These are phyloP conservation scores for Monochamus alternatus DNA, from an alignment of 2,888 invertebrate species.

Conservation along the genomic window DNA sequence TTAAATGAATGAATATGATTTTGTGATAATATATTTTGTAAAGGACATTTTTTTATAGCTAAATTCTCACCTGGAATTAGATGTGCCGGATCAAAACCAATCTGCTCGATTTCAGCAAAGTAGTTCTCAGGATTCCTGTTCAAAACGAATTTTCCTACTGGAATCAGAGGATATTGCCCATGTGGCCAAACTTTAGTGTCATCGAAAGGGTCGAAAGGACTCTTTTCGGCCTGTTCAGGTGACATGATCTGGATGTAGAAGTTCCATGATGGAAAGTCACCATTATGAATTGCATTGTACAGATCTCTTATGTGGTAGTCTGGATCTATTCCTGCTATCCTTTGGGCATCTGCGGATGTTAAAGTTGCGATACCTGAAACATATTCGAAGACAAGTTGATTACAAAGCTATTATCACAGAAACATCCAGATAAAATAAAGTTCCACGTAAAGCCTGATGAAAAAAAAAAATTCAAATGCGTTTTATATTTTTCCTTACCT, in stretches of 20 bases:
- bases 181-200: constrained; percentile 95
- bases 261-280: constrained; percentile 85
- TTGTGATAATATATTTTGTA: no score
- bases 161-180: constrained; percentile 88
- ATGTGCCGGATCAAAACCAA: constrained; percentile 92
- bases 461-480: no score
- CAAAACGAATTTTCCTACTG: constrained; percentile 89
- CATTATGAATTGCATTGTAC: constrained; percentile 88
- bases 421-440: no score
- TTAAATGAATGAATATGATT: no score
- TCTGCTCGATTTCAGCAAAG: constrained; percentile 94
- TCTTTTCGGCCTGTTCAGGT: constrained; percentile 85
- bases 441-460: no score
- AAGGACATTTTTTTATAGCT: no score
- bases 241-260: constrained; percentile 92
- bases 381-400: neutral
- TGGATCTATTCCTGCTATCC: constrained; percentile 84
- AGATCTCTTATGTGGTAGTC: constrained; percentile 92
- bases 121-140: constrained; percentile 94
- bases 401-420: no score
- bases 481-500: constrained; percentile 69
- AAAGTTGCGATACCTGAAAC: constrained; percentile 70
- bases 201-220: constrained; percentile 93
- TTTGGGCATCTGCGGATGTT: constrained; percentile 77
- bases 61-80: constrained; percentile 78